Evolutionary conservation across 1,140 invertebrate genomes (phyloP).

Genomic region (Limonius californicus): DNA sequence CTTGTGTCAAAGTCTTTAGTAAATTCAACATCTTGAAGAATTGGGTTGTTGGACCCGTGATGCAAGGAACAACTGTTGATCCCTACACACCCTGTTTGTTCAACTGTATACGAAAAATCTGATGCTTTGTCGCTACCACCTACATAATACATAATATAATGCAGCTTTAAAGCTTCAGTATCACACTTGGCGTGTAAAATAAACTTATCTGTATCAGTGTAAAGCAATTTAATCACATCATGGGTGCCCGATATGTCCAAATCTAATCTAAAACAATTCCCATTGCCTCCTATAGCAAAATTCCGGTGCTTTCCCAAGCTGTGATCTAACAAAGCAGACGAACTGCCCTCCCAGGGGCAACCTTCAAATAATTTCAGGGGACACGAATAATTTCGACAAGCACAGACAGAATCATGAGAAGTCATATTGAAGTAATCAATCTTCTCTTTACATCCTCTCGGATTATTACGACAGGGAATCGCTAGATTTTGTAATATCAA

Average conservation of each 20-base stretch:
- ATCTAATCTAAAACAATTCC: not conserved
- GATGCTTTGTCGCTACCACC: not conserved
- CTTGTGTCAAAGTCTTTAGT: not conserved
- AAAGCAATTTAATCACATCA: conserved; percentile 10
- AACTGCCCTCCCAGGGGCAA: conserved; percentile 28
- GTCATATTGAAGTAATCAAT: not conserved
- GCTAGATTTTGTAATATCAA: not conserved
- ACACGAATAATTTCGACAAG: conserved; percentile 17
- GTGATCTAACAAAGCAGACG: not conserved
- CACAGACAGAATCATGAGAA: not conserved
- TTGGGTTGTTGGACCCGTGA: not conserved
- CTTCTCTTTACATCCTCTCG: conserved; percentile 8
- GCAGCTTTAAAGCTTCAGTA: not conserved
- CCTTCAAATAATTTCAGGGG: conserved; percentile 21
- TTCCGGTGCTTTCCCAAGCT: not conserved
- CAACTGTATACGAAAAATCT: conserved; percentile 6
- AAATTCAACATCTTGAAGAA: not conserved
- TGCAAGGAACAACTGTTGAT: not conserved
- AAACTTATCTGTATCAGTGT: conserved; percentile 11
- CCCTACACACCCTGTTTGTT: not conserved
- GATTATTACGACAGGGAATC: not conserved
- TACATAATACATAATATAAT: conserved; percentile 13
- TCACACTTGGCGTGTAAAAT: conserved; percentile 7
- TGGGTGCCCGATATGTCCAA: not conserved
- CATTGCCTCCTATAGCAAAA: not conserved